Evolutionary conservation across 2,113 vertebrate species (phyloP), one percentile per base, ranked within the genome.

Genomic region (Sisor rabdophorus): DNA sequence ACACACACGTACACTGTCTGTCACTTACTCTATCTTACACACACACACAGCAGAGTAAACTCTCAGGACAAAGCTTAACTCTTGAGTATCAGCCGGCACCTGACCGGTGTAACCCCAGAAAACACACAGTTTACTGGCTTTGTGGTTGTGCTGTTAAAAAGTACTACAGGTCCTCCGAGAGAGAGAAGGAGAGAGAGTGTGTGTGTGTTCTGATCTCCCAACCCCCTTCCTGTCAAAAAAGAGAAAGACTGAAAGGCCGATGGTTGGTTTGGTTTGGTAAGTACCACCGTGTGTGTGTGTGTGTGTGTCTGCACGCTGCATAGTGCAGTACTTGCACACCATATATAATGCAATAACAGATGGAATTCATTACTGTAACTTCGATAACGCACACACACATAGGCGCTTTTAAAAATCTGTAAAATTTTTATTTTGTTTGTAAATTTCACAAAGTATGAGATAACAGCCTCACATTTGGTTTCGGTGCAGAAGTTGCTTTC

Each of bases 71-170:
- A 58, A 67, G 30, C 71, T n/a, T 15, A 65, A 5, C 52, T 58
- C 11, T 54, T 60, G 76, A 71, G 67, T 77, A 73, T 73, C 69
- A 44, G 69, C 44, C 50, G 71, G 50, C 77, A 79, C 68, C 78
- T 77, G 81, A 70, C 55, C 59, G 28, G 69, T 52, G 19, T 58
- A 47, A 32, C 36, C 22, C 63, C 80, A 67, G 15, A 28, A 68
- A 17, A 50, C 50, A 55, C 26, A 48, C 32, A 56, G 40, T 69
- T 82, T 68, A 55, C 55, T 70, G n/a, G 0, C 22, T 79, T 19
- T 36, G 11, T 16, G 44, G 52, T 69, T 65, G 56, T 74, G 60
- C 56, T 60, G 68, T 53, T 56, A 68, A 52, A 32, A n/a, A 47
- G 44, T 60, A 67, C 69, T 30, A 52, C 32, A 56, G 40, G 59